Evolutionary conservation across 2,113 vertebrate species (phyloP).

Genomic region (Acrocephalus arundinaceus): DNA sequence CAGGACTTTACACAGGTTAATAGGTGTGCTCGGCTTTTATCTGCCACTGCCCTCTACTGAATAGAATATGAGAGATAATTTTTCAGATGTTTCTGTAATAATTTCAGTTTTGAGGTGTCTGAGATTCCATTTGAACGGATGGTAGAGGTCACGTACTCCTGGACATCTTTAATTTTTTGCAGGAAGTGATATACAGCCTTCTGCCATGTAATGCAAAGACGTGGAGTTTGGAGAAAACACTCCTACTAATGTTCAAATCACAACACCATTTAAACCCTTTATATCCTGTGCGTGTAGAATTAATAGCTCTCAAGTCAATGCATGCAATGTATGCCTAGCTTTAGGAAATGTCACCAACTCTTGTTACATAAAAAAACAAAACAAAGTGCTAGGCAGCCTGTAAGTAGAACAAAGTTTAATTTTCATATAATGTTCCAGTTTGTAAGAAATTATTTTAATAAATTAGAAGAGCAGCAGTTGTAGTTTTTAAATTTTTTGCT

Average conservation of each 20-base stretch:
- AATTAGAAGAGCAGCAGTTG: not conserved
- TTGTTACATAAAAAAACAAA: not conserved
- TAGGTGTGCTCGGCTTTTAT: not conserved
- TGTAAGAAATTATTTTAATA: not conserved
- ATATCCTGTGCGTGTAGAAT: not conserved
- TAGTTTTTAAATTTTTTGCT: not conserved
- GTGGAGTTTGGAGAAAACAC: not conserved
- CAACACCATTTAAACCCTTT: not conserved
- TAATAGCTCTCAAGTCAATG: conserved; percentile 16
- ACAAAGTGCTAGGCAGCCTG: not conserved
- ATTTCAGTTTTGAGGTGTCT: not conserved
- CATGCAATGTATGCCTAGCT: not conserved
- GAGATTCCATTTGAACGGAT: not conserved
- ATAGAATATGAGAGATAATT: not conserved
- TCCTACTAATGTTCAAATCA: not conserved
- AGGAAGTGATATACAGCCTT: not conserved
- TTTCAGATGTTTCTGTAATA: conserved; percentile 1
- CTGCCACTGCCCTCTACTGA: conserved; percentile 51
- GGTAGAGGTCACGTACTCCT: not conserved
- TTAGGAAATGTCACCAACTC: conserved; percentile 19
- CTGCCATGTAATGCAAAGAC: not conserved
- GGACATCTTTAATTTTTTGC: not conserved
- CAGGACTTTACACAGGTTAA: not conserved
- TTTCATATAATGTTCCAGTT: not conserved
- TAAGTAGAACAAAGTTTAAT: conserved; percentile 4